phyloP scores from a whole-genome alignment of 2,888 invertebrate species.

The Himalopsyche kuldschensis region DNA sequence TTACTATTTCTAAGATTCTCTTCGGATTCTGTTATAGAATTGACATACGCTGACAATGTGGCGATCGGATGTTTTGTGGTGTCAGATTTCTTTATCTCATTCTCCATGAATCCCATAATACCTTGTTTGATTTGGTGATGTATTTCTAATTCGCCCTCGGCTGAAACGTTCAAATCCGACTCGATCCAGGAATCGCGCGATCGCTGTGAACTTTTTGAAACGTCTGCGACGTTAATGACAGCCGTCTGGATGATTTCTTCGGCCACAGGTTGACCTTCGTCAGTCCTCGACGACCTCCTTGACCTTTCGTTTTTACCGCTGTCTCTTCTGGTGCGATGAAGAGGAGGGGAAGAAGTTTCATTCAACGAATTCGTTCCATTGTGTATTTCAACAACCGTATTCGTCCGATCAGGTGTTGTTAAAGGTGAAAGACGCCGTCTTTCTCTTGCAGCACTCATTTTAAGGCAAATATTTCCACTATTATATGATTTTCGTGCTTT shows the following conservation, averaged over 20 bases:
- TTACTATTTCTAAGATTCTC: constrained; percentile 53
- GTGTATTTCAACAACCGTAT: constrained; percentile 35
- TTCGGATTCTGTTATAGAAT: constrained; percentile 56
- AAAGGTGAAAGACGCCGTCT: constrained; percentile 22
- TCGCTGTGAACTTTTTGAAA: constrained; percentile 46
- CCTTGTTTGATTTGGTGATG: constrained; percentile 61
- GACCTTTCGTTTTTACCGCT: constrained; percentile 21
- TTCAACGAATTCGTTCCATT: constrained; percentile 21
- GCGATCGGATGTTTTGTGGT: constrained; percentile 47
- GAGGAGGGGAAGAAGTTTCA: constrained; percentile 18
- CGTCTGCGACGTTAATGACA: constrained; percentile 41
- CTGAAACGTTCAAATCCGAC: constrained; percentile 58
- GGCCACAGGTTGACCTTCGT: constrained; percentile 3
- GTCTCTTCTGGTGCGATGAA: constrained; percentile 9
- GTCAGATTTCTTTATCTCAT: constrained; percentile 57
- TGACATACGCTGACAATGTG: constrained; percentile 57
- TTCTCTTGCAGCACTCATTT: constrained; percentile 34
- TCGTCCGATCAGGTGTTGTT: constrained; percentile 22
- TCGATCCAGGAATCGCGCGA: constrained; percentile 54
- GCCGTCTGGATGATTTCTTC: constrained; percentile 8
- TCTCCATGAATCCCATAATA: constrained; percentile 57
- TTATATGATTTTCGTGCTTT: not conserved
- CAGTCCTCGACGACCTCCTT: constrained; percentile 22
- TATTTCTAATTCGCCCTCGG: constrained; percentile 62
- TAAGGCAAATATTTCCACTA: not conserved